Conservation (phyloP, 1,140 invertebrate species). For the Hyphantria cunea region DNA sequence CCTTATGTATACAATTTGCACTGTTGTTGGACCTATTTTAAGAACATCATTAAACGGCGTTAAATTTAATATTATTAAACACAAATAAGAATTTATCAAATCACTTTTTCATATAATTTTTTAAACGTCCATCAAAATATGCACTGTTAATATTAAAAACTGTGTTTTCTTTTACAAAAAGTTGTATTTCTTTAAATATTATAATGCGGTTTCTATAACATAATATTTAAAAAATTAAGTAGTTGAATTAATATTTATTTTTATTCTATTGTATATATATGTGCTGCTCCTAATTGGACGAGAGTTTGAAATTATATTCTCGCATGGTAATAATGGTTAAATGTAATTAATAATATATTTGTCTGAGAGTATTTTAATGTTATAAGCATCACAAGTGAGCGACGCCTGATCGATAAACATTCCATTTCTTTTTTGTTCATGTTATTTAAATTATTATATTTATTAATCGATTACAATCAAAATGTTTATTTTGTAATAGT, state of each 20-base stretch:
- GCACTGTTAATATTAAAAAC: background rate
- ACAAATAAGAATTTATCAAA: background rate
- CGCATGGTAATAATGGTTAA: slow-evolving; percentile 42
- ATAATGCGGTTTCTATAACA: no score
- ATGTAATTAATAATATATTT: slow-evolving; percentile 53
- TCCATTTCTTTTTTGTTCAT: slow-evolving; percentile 56
- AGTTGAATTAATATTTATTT: slow-evolving; percentile 16
- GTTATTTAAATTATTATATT: slow-evolving; percentile 31
- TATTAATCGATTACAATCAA: slow-evolving; percentile 39
- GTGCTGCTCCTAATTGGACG: slow-evolving; percentile 56
- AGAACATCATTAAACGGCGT: background rate
- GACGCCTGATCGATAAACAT: slow-evolving; percentile 51
- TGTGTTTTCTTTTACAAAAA: slow-evolving; percentile 7
- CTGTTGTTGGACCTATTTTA: no score
- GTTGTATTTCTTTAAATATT: slow-evolving; percentile 17
- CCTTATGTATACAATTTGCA: background rate
- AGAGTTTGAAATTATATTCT: slow-evolving; percentile 56
- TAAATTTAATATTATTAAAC: background rate
- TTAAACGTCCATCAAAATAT: slow-evolving; percentile 2
- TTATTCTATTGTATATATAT: slow-evolving; percentile 31
- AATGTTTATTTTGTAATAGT: slow-evolving; percentile 32
- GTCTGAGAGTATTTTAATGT: slow-evolving; percentile 61
- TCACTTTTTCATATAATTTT: background rate
- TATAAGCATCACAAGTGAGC: slow-evolving; percentile 48
- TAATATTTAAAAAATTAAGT: slow-evolving; percentile 10